Base-by-base conservation (phyloP, 2,888 invertebrate genomes). In the Drosophila planitibia region DNA sequence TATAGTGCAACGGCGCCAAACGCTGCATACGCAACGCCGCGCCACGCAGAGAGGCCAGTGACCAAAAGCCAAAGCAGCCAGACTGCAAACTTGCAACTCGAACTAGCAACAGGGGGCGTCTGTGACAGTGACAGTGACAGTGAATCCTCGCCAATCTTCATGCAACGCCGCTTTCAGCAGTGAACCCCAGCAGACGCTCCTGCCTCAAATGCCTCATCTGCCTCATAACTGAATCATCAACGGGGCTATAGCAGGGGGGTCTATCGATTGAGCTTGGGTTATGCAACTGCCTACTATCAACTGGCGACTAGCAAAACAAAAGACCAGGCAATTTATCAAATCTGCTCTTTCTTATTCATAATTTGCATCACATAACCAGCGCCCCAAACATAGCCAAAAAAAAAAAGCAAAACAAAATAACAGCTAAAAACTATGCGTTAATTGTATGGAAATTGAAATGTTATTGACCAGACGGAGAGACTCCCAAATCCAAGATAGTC, bases 281-380 rank as follows among this genome's bases (percentile, higher is more conserved):
- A 81, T 77, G 81, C 78, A 79, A 79, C 54, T 19, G 41, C 30
- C 44, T 81, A 79, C 53, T 16, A 28, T 16, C 19, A 28, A 39
- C 25, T 41, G 37, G 7, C 41, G 44, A 39, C 41, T 52, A 44
- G 22, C 76, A 35, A 59, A 65, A 72, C 63, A 68, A 81, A 79
- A 77, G 72, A 32, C 72, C 39, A 62, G 59, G 66, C 71, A 89
- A 89, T 89, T 84, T 85, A 89, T 84, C 83, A 79, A 80, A 79
- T 82, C 60, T 74, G 68, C 74, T 70, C 70, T 83, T 67, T 78
- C 72, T 59, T 81, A 86, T 83, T 84, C 82, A 85, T 89, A 85
- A 87, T 85, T 85, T 85, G 87, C 85, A 89, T 89, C 87, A 82
- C 85, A 84, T 83, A 89, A 86, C 80, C 85, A 83, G 81, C 83